A percentile compares a stretch with the other conserved stretches of the same genome.
phyloP scores from a whole-genome alignment of 2,888 invertebrate genomes.

The Andrena haemorrhoa region DNA sequence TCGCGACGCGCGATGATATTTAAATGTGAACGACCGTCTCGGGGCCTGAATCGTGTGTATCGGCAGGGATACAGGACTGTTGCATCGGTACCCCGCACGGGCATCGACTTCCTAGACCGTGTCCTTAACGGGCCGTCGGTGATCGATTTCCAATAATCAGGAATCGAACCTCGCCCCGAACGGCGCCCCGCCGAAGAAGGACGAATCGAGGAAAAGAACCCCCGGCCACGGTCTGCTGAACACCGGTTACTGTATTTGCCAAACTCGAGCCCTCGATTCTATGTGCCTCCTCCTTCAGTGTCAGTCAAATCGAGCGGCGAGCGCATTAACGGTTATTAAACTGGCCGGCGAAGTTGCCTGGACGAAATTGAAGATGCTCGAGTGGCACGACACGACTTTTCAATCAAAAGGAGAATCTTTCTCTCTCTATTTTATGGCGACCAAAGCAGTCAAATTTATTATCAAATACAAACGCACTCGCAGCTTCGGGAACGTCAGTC shows the following conservation, averaged over 20 bases:
- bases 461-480: conserved; percentile 32
- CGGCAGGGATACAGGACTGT: conserved; percentile 31
- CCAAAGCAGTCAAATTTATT: conserved; percentile 36
- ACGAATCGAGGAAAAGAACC: conserved; percentile 58
- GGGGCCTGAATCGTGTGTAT: conserved; percentile 36
- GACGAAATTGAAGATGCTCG: conserved; percentile 44
- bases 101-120: conserved; percentile 49
- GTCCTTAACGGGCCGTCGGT: conserved; percentile 64
- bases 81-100: conserved; percentile 32
- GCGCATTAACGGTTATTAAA: conserved; percentile 54
- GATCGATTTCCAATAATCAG: conserved; percentile 79
- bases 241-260: conserved; percentile 57
- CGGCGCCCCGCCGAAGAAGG: conserved; percentile 37
- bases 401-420: conserved; percentile 27
- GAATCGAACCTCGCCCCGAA: conserved; percentile 65
- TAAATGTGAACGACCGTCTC: conserved; percentile 75
- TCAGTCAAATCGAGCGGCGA: conserved; percentile 51
- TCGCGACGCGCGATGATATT: conserved; percentile 66
- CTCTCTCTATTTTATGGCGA: no score
- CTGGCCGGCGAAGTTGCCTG: neutral
- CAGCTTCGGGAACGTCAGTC: conserved; percentile 18
- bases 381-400: conserved; percentile 26
- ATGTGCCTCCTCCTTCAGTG: conserved; percentile 14
- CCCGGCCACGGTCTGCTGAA: conserved; percentile 61
- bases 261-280: conserved; percentile 31